These are phyloP conservation scores for Cossypha polioptera DNA, from an alignment of 2,797 vertebrate genomes.

Conservation along the genomic window DNA sequence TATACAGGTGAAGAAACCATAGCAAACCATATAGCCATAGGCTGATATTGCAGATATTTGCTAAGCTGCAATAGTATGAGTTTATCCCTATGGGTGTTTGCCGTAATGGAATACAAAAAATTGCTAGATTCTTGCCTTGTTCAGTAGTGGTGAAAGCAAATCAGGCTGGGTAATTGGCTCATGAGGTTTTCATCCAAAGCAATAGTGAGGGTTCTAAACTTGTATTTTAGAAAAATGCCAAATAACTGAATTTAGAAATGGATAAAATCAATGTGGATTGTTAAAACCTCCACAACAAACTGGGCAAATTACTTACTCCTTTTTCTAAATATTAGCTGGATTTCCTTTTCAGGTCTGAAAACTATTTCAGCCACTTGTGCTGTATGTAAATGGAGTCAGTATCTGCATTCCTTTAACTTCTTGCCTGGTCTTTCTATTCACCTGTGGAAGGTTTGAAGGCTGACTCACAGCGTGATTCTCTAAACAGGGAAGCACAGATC, in stretches of 20 bases:
- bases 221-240: not conserved
- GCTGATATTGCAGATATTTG: not conserved
- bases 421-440: not conserved
- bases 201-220: not conserved
- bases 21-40: not conserved
- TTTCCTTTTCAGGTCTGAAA: not conserved
- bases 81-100: not conserved
- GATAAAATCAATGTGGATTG: not conserved
- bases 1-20: not conserved
- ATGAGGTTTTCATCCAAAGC: not conserved
- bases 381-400: not conserved
- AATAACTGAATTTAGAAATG: not conserved
- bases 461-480: not conserved
- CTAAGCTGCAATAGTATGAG: not conserved
- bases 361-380: not conserved
- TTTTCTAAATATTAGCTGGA: not conserved
- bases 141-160: not conserved
- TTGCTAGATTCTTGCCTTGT: not conserved
- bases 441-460: not conserved
- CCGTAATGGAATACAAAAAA: not conserved
- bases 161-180: not conserved
- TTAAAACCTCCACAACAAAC: not conserved
- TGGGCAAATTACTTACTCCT: not conserved
- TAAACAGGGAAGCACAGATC: not conserved
- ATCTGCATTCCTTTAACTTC: not conserved